A percentile compares a stretch with the other conserved stretches of the same genome.
phyloP scores from a whole-genome alignment of 2,113 vertebrate species.

The Crocuta crocuta region DNA sequence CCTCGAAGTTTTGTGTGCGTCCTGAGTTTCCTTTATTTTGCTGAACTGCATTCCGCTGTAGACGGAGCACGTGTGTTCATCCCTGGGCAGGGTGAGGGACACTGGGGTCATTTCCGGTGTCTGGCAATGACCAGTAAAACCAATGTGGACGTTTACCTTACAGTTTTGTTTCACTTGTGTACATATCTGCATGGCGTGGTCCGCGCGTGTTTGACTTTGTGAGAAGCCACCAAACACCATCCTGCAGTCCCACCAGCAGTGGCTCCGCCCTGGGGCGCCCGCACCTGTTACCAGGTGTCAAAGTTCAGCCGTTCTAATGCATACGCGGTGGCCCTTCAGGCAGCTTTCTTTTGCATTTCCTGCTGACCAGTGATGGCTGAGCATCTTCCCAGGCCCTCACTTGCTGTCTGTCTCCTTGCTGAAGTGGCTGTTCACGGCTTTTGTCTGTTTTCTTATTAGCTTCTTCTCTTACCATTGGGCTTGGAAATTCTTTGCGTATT shows the following conservation, averaged over 20 bases:
- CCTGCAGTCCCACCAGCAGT: background rate
- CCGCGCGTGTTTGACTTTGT: background rate
- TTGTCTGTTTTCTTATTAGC: no score
- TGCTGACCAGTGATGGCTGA: accelerated
- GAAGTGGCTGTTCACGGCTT: background rate
- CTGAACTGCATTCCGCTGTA: background rate
- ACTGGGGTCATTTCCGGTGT: background rate
- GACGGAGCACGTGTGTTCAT: background rate
- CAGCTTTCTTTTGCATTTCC: background rate
- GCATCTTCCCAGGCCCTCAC: accelerated
- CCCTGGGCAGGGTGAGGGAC: background rate
- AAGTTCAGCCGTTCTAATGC: background rate
- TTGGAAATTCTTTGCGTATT: no score
- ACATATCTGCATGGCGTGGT: background rate
- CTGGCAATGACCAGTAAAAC: background rate
- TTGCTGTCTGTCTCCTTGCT: accelerated
- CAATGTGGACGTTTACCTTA: background rate
- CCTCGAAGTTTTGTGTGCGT: background rate
- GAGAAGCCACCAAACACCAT: background rate
- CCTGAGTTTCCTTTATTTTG: background rate
- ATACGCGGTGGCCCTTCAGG: background rate
- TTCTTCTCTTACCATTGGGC: background rate
- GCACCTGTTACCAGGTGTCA: background rate
- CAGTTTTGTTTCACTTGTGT: background rate
- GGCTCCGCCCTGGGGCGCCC: background rate